These are phyloP conservation scores for Drosophila orosa DNA, from an alignment of 1,140 invertebrate species.

Conservation along the genomic window DNA sequence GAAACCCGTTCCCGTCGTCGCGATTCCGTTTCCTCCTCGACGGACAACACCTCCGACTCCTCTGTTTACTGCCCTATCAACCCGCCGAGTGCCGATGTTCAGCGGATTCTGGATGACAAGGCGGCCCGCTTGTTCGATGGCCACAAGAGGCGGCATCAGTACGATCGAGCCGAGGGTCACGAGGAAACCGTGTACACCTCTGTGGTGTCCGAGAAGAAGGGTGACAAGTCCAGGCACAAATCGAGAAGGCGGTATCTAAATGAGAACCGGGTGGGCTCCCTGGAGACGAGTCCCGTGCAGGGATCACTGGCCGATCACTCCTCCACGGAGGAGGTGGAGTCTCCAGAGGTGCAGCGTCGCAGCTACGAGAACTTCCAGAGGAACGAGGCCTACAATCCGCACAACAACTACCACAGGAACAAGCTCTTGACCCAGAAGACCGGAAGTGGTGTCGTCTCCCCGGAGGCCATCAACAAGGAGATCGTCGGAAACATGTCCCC, in stretches of 20 bases:
- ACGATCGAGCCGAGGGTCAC: slow-evolving; percentile 70
- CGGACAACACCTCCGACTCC: slow-evolving; percentile 82
- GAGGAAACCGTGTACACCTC: slow-evolving; percentile 79
- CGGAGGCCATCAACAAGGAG: slow-evolving; percentile 80
- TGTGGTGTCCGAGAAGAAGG: slow-evolving; percentile 76
- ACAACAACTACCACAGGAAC: slow-evolving; percentile 83
- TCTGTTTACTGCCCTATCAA: slow-evolving; percentile 83
- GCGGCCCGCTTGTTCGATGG: slow-evolving; percentile 71
- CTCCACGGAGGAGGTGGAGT: slow-evolving; percentile 76
- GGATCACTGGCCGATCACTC: slow-evolving; percentile 53
- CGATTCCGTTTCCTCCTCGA: slow-evolving; percentile 70
- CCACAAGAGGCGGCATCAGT: slow-evolving; percentile 71
- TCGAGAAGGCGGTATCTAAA: slow-evolving; percentile 75
- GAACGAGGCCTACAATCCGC: slow-evolving; percentile 78
- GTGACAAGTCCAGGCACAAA: slow-evolving; percentile 70
- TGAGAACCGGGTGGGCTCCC: slow-evolving; percentile 80
- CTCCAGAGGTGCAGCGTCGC: slow-evolving; percentile 41
- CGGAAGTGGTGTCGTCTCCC: slow-evolving; percentile 30
- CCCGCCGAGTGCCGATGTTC: slow-evolving; percentile 75
- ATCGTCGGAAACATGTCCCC: slow-evolving; percentile 70
- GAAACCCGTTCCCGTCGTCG: slow-evolving; percentile 54
- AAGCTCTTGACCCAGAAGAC: slow-evolving; percentile 75
- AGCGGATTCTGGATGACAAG: slow-evolving; percentile 80
- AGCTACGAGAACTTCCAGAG: slow-evolving; percentile 76
- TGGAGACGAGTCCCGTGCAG: slow-evolving; percentile 77